Evolutionary conservation across 2,888 invertebrate species (phyloP).

Genomic region (Helobdella robusta): DNA sequence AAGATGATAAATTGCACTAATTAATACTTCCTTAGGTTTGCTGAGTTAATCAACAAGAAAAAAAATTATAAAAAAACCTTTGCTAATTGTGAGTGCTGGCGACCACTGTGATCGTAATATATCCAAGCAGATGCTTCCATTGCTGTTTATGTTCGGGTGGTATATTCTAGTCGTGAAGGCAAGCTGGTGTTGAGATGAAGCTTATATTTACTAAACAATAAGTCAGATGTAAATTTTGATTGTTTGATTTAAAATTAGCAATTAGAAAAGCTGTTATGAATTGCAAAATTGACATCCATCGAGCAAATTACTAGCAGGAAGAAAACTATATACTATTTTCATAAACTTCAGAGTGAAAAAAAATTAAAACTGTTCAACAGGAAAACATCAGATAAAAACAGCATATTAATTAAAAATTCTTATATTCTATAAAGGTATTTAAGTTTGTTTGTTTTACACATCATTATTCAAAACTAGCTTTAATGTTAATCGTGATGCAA

Average conservation of each 20-base stretch:
- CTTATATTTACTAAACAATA: neutral
- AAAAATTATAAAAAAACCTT: conserved; percentile 60
- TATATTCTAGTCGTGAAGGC: conserved; percentile 99
- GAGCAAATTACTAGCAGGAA: too few species aligned
- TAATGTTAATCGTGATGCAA: too few species aligned
- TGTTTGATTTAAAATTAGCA: neutral
- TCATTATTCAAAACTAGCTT: too few species aligned
- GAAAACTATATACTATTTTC: too few species aligned
- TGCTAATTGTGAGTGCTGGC: conserved; percentile 98
- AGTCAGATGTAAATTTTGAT: neutral
- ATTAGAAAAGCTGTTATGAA: neutral
- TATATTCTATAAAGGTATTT: too few species aligned
- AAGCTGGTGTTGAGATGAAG: conserved; percentile 57
- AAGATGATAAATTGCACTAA: neutral
- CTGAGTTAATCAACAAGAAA: neutral
- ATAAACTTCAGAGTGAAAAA: too few species aligned
- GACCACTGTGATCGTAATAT: conserved; percentile 99
- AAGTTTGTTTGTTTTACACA: too few species aligned
- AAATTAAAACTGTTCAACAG: too few species aligned
- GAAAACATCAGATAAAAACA: too few species aligned
- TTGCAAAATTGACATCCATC: too few species aligned
- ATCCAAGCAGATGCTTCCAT: conserved; percentile 99
- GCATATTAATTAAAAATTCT: too few species aligned
- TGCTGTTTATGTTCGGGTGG: conserved; percentile 99
- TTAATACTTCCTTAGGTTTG: neutral